These are phyloP conservation scores for Caenorhabditis wallacei DNA, from an alignment of 2,888 invertebrate species.

Conservation along the genomic window DNA sequence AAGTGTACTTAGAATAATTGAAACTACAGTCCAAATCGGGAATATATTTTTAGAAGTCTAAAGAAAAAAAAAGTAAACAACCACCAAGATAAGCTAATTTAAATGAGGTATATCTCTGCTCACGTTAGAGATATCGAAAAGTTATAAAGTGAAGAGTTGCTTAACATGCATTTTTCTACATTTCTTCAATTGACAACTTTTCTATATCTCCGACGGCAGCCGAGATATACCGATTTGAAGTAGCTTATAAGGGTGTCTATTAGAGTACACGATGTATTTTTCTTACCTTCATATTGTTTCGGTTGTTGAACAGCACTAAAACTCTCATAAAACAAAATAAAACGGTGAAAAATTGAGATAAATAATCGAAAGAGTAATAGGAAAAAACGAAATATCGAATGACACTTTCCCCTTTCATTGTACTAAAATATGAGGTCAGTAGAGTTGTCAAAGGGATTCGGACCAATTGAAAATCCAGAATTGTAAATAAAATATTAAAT, in stretches of 20 bases:
- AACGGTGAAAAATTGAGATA: constrained; percentile 8
- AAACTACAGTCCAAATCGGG: constrained; percentile 5
- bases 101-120: too few relatives aligned
- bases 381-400: neutral
- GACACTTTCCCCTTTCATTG: neutral
- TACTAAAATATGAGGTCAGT: constrained; percentile 5
- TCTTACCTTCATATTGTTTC: constrained; percentile 6
- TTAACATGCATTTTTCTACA: too few relatives aligned
- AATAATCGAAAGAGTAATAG: constrained; percentile 12
- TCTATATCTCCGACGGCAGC: too few relatives aligned
- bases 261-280: too few relatives aligned
- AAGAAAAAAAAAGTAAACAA: too few relatives aligned
- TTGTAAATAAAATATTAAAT: neutral
- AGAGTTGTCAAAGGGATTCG: constrained; percentile 4
- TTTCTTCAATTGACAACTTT: too few relatives aligned
- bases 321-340: constrained; percentile 18
- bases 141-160: too few relatives aligned
- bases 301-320: neutral
- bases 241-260: too few relatives aligned
- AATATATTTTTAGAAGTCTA: neutral
- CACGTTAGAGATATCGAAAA: too few relatives aligned
- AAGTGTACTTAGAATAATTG: neutral
- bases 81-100: too few relatives aligned
- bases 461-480: constrained; percentile 1
- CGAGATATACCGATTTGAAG: too few relatives aligned